Evolutionary conservation across 2,113 vertebrate genomes (phyloP), one percentile per base, ranked within the genome.

Genomic region (Cynopterus brachyotis): DNA sequence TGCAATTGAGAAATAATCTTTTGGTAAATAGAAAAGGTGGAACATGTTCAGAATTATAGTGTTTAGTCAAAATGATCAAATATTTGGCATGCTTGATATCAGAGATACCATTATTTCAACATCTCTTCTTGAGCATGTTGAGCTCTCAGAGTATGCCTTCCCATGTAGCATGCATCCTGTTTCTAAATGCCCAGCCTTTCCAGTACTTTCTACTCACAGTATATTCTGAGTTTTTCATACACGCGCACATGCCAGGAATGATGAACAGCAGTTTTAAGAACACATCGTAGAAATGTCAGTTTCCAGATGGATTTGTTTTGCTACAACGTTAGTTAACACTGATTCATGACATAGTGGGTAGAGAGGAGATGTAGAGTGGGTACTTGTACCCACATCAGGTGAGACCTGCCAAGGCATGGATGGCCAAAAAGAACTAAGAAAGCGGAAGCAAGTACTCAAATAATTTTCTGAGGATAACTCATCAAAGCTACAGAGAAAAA

Each of bases 251-350:
- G 1, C 89, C 5, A 40, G 82, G 95, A 94, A 96, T 75, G 93
- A 94, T 91, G 89, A 97, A 83, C 50, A 92, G 93, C 94, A 89
- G 97, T 94, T 96, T 88, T 85, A 96, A 91, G 94, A 96, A 96
- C 97, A 97, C 93, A 35, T 86, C 30, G 26, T 93, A 92, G 93
- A 98, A 98, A 96, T 97, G 97, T 89, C 97, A 96, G 89, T 98
- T 97, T 97, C 96, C 96, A 97, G 97, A 96, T 97, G 97, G 97
- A 94, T 98, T 97, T 96, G 97, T 97, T 98, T 98, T 97, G 96
- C 96, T 96, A 79, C 81, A 73, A 81, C 93, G 81, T 91, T 96
- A 96, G 93, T 96, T 96, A 96, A 78, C 75, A 85, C 92, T 96
- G 92, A 96, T 98, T 97, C 88, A 92, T 62, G 96, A 89, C 84